Conservation (phyloP, 2,888 invertebrate genomes). For the Pharmacophagus antenor region DNA sequence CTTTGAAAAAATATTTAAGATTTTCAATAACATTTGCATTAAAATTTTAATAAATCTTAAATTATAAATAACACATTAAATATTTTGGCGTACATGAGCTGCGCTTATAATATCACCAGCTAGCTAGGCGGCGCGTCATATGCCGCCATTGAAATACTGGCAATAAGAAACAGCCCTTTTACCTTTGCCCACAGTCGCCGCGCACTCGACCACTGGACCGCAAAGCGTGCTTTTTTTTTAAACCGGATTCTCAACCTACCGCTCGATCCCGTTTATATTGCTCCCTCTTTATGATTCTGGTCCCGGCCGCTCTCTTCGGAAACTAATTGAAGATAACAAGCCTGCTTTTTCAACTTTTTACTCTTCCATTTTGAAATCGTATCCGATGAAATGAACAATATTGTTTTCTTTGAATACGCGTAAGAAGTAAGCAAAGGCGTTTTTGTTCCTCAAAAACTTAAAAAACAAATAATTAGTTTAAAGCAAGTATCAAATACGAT, state of each 20-base stretch:
- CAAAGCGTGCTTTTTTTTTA: slow-evolving; percentile 52
- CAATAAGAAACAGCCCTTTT: slow-evolving; percentile 53
- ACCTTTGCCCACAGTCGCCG: slow-evolving; percentile 40
- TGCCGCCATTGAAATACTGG: slow-evolving; percentile 32
- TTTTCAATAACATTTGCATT: too few relatives aligned
- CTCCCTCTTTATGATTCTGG: slow-evolving; percentile 61
- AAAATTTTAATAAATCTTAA: too few relatives aligned
- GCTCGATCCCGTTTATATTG: slow-evolving; percentile 51
- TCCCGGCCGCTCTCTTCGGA: slow-evolving; percentile 58
- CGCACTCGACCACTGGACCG: slow-evolving; percentile 37
- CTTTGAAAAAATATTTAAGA: too few relatives aligned
- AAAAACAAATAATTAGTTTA: too few relatives aligned
- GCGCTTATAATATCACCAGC: slow-evolving; percentile 24
- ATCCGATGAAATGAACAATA: slow-evolving; percentile 50
- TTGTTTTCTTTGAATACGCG: slow-evolving; percentile 51
- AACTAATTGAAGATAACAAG: slow-evolving; percentile 74
- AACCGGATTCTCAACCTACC: slow-evolving; percentile 56
- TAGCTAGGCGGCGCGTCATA: slow-evolving; percentile 41
- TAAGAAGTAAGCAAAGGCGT: background rate
- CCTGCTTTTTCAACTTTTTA: slow-evolving; percentile 62
- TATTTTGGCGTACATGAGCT: slow-evolving; percentile 8
- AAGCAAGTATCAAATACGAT: too few relatives aligned
- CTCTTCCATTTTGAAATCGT: slow-evolving; percentile 57
- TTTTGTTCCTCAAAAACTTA: too few relatives aligned
- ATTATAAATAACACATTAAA: background rate